Conservation (phyloP, 2,888 invertebrate species). For the Callosobruchus maculatus region DNA sequence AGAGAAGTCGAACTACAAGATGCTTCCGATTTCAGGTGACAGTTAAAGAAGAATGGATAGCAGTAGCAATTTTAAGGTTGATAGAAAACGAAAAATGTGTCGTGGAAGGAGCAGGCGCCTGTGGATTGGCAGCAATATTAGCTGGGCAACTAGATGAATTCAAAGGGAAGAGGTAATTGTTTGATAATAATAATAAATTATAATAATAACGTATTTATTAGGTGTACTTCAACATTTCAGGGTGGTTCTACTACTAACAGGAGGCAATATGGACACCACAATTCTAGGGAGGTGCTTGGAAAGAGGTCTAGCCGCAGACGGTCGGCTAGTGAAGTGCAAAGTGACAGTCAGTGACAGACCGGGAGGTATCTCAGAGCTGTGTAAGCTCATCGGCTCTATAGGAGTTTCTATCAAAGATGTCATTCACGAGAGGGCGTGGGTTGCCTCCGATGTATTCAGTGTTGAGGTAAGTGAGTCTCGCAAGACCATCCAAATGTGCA, state of each 20-base stretch:
- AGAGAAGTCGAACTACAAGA: too few species aligned
- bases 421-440: constrained; percentile 93
- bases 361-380: constrained; percentile 83
- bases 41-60: constrained; percentile 63
- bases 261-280: constrained; percentile 91
- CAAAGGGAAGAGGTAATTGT: constrained; percentile 61
- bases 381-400: constrained; percentile 67
- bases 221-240: too few species aligned
- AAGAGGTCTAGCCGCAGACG: constrained; percentile 83
- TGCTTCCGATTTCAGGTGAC: constrained; percentile 44
- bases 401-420: constrained; percentile 94
- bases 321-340: constrained; percentile 70
- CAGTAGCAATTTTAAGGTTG: constrained; percentile 60
- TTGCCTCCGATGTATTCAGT: constrained; percentile 82
- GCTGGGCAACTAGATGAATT: constrained; percentile 63
- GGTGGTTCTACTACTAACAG: constrained; percentile 79
- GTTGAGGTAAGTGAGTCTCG: constrained; percentile 63
- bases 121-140: constrained; percentile 65
- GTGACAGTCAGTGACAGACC: constrained; percentile 82
- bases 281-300: constrained; percentile 85
- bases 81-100: constrained; percentile 67
- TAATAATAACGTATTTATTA: too few species aligned
- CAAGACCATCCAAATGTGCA: not conserved
- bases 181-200: too few species aligned
- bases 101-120: constrained; percentile 71